Evolutionary conservation across 1,140 invertebrate species (phyloP).

Genomic region (Bombyx mori): ASM3026992v2 NC_085133.1:7681001-7681500

Average conservation of each 20-base stretch:
- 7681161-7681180: constrained; percentile 75
- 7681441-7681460: constrained; percentile 79
- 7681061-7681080: constrained; percentile 76
- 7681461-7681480: constrained; percentile 79
- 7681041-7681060: constrained; percentile 74
- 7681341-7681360: constrained; percentile 72
- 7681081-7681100: constrained; percentile 82
- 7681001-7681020: constrained; percentile 56
- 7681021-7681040: constrained; percentile 73
- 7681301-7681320: constrained; percentile 68
- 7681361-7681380: constrained; percentile 80
- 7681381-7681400: constrained; percentile 77
- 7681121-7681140: constrained; percentile 68
- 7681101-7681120: constrained; percentile 74
- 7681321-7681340: constrained; percentile 73
- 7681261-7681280: constrained; percentile 62
- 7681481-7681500: constrained; percentile 73
- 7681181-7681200: constrained; percentile 72
- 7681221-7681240: constrained; percentile 72
- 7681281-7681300: constrained; percentile 42
- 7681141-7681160: constrained; percentile 77
- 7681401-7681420: constrained; percentile 72
- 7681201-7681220: constrained; percentile 73
- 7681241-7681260: constrained; percentile 71
- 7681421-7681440: constrained; percentile 75